Evolutionary conservation across 2,888 invertebrate species (phyloP).

Genomic region (Anorthoa munda): DNA sequence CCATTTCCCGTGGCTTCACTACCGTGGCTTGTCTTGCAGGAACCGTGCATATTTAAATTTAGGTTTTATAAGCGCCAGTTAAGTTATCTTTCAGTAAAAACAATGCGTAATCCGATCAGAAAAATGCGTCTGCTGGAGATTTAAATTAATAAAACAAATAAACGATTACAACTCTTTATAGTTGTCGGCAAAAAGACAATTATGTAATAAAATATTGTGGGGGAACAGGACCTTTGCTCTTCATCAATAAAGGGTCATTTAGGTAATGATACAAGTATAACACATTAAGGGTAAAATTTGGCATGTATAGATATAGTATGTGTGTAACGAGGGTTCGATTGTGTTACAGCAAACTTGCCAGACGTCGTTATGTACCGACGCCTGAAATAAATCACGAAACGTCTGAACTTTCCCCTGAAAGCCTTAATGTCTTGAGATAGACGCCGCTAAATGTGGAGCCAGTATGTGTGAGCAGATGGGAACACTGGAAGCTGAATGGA

Average conservation of each 20-base stretch:
- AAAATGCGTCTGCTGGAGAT: too few species aligned
- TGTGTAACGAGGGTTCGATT: constrained; percentile 44
- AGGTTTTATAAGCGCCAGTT: too few species aligned
- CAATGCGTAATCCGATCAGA: too few species aligned
- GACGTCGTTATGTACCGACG: constrained; percentile 52
- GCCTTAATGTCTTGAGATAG: constrained; percentile 50
- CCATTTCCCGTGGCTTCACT: too few species aligned
- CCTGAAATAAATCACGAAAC: constrained; percentile 55
- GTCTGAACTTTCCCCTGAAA: constrained; percentile 52
- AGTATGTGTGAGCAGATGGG: background rate
- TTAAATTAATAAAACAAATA: too few species aligned
- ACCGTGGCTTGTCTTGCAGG: too few species aligned
- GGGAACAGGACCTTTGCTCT: too few species aligned
- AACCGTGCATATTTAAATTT: too few species aligned
- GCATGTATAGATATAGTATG: background rate
- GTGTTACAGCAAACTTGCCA: constrained; percentile 49
- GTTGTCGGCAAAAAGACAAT: background rate
- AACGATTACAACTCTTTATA: background rate
- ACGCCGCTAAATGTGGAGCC: constrained; percentile 16
- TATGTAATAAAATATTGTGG: too few species aligned
- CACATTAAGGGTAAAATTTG: background rate
- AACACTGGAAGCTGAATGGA: background rate
- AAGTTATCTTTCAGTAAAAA: too few species aligned
- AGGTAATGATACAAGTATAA: background rate
- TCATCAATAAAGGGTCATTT: background rate